Percentiles rank a stretch among this genome's conserved stretches.
Conservation (phyloP, 1,140 invertebrate genomes). For the Ceratoteleas bidentatus region DNA sequence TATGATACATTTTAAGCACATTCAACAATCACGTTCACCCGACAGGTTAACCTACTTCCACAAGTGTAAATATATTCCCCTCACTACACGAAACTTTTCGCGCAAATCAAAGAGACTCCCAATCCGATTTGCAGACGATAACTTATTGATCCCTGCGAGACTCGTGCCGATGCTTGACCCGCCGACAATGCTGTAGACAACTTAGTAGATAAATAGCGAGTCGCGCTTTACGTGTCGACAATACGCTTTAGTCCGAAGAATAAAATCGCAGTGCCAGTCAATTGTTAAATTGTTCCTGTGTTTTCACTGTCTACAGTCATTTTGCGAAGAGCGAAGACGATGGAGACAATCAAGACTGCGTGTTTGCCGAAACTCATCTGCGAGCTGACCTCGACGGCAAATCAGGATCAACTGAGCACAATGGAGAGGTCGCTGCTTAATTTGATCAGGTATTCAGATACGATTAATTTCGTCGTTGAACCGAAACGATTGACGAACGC, state of each 20-base stretch:
- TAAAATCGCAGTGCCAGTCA: neutral
- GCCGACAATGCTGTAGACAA: conserved; percentile 19
- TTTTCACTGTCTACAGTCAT: conserved; percentile 68
- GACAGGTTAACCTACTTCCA: no score
- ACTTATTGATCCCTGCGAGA: conserved; percentile 45
- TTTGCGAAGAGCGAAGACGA: conserved; percentile 74
- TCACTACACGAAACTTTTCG: no score
- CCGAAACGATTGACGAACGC: conserved; percentile 20
- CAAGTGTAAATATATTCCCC: no score
- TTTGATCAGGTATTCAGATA: conserved; percentile 85
- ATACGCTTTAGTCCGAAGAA: conserved; percentile 4
- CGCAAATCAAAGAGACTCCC: conserved; percentile 17
- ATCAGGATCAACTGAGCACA: conserved; percentile 86
- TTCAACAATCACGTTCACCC: no score
- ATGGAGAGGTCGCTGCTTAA: conserved; percentile 86
- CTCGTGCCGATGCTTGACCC: conserved; percentile 42
- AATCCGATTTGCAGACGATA: conserved; percentile 55
- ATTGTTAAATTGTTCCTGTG: conserved; percentile 19
- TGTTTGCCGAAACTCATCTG: conserved; percentile 90
- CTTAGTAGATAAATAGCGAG: conserved; percentile 21
- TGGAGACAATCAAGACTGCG: conserved; percentile 82
- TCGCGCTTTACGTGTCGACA: conserved; percentile 1
- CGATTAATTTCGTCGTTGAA: conserved; percentile 43
- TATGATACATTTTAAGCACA: no score
- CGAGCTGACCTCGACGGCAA: conserved; percentile 86